Evolutionary conservation across 2,888 invertebrate species (phyloP), one percentile per base, ranked within the genome.

Genomic region (Drosophila rubida): DNA sequence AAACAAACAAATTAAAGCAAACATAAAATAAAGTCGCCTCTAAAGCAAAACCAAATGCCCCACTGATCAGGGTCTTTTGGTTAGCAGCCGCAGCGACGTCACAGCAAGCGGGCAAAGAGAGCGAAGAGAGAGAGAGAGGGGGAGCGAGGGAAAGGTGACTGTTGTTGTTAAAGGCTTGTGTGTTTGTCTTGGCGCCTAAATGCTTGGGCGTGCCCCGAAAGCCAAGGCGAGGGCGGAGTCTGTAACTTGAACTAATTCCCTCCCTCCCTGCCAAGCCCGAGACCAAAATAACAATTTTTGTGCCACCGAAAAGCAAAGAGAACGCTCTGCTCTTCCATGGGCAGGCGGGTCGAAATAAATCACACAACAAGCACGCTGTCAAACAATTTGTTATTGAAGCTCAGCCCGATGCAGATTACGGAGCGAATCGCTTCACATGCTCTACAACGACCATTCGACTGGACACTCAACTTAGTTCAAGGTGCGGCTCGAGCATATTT

Each of bases 1-100:
- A 87, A 80, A 80, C 83, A 83, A 83, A 83, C 85, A 84, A 87
- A 78, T 84, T 81, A 74, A 81, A 69, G 75, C 70, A 72, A 72
- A 70, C 76, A 79, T 57, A 75, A 79, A 69, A 80, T 59, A 78
- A 69, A 65, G 69, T 66, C 55, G 63, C 64, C 66, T 73, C 23
- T 27, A 77, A 66, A 72, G 74, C 48, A 66, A 51, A 77, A 61
- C 63, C 64, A 66, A 77, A 54, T 61, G 58, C 30, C 48, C 59
- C 39, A 69, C 14, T 32, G 58, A 58, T 58, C 65, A 11, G 41
- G 39, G 4, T 39, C 23, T 50, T 53, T 53, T 2, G 42, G 30
- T 30, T 41, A 27, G 13, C 1, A 16, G 53, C 3, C 19, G 9
- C 6, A 19, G 25, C 8, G 37, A 22, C 41, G 51, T 30, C 42